Percentiles rank a stretch among this genome's conserved stretches.
Evolutionary conservation across 2,113 vertebrate genomes (phyloP).

Genomic region (Pelecanoides urinatrix): DNA sequence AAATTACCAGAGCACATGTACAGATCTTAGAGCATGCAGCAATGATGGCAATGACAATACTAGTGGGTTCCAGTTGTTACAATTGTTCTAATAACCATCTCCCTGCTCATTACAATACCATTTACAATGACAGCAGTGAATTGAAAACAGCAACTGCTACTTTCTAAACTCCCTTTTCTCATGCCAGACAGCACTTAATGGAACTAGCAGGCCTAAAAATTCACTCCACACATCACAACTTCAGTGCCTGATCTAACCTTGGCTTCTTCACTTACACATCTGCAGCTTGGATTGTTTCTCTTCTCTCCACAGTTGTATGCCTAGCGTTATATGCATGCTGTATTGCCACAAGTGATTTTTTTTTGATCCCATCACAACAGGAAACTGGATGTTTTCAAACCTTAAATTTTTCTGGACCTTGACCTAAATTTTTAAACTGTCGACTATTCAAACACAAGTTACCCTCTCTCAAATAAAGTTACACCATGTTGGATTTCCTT

Average conservation of each 20-base stretch:
- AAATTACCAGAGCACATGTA: neutral
- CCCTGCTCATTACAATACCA: accelerated
- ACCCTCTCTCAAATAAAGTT: accelerated
- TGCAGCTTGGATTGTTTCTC: neutral
- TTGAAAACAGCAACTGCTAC: neutral
- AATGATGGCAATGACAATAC: neutral
- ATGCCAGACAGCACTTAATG: neutral
- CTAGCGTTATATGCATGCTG: neutral
- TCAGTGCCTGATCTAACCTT: neutral
- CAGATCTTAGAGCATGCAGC: neutral
- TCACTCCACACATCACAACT: neutral
- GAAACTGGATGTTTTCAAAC: neutral
- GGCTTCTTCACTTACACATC: neutral
- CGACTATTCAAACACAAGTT: neutral
- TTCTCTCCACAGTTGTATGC: neutral
- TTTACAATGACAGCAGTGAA: neutral
- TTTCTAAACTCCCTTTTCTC: neutral
- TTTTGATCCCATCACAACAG: neutral
- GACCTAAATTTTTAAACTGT: neutral
- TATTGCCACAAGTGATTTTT: neutral
- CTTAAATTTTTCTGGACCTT: neutral
- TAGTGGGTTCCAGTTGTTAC: neutral
- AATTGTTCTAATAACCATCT: neutral
- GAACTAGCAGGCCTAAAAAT: neutral
- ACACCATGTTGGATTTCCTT: neutral